These are phyloP conservation scores for Macrotus californicus DNA, from an alignment of 2,113 vertebrate species.

Conservation along the genomic window DNA sequence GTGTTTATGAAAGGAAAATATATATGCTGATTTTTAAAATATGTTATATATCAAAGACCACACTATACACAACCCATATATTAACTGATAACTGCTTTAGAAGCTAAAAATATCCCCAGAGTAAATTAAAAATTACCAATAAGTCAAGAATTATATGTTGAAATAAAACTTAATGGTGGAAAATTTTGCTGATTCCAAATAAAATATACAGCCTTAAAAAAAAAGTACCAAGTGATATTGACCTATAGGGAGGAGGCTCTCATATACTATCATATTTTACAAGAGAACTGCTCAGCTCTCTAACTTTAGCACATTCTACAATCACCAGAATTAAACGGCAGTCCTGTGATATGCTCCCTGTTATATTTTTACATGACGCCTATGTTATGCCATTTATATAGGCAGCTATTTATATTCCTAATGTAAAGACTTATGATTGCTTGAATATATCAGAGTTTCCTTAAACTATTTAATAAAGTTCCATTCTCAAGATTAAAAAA, in stretches of 20 bases:
- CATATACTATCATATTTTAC: slow-evolving; percentile 56
- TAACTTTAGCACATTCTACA: slow-evolving; percentile 65
- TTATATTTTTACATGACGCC: slow-evolving; percentile 49
- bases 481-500: slow-evolving; percentile 19
- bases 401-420: slow-evolving; percentile 46
- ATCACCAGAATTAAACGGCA: slow-evolving; percentile 46
- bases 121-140: neutral
- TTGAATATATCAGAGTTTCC: neutral
- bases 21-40: slow-evolving; percentile 22
- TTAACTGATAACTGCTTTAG: neutral
- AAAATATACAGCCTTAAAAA: slow-evolving; percentile 44
- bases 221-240: slow-evolving; percentile 13
- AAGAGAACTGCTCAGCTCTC: slow-evolving; percentile 55
- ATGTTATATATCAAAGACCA: neutral
- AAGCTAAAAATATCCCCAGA: slow-evolving; percentile 16
- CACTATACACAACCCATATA: neutral
- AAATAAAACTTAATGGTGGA: slow-evolving; percentile 19
- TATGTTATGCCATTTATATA: slow-evolving; percentile 37
- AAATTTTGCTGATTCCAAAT: slow-evolving; percentile 38
- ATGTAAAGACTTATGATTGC: slow-evolving; percentile 3
- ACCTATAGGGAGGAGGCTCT: slow-evolving; percentile 1
- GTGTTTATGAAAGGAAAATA: slow-evolving; percentile 1
- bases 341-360: slow-evolving; percentile 21
- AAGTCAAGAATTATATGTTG: neutral
- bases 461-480: neutral